Evolutionary conservation across 2,888 invertebrate genomes (phyloP), one percentile per base, ranked within the genome.

Genomic region (Ganaspis brasiliensis): DNA sequence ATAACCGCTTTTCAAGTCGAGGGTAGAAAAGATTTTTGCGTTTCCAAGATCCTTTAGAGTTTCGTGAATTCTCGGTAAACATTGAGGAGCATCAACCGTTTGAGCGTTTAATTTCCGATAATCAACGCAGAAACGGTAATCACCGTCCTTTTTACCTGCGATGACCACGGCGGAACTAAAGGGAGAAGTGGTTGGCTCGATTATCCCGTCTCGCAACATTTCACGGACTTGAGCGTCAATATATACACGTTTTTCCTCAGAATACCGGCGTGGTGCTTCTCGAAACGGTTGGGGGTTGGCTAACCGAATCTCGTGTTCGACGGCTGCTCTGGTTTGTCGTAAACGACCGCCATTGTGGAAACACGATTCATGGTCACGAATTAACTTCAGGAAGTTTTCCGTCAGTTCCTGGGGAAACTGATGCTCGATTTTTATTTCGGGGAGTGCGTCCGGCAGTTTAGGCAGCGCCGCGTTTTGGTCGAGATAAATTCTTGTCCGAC

Each of bases 221-320:
- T 77, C 63, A 1, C 63, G 5, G 0, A 72, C 49, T 52, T 77
- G 74, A 12, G 37, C 16, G 5, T 70, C 52, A 9, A 86, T 81
- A 26, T 74, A 57, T 80, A 61, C 74, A 72, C 70, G 31, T 72
- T 78, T 79, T 80, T 76, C 75, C 85, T 79, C 57, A 72, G 85
- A 79, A 49, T 61, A 75, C 2, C 72, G 71, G 16, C 61, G 72
- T 6, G 75, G 71, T 3, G n/a, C 21, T 0, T 49, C 59, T n/a
- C 52, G 56, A n/a, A 75, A 35, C 0, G 57, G 10, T 21, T 40
- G 55, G 1, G 1, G 1, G 12, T 40, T n/a, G n/a, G 49, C 2
- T 49, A 73, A 10, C 16, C 14, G 3, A 8, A 76, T 76, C 12
- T 73, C 56, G 45, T 76, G 57, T 14, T 56, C n/a, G 0, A 73